phyloP scores from a whole-genome alignment of 2,888 invertebrate genomes.

The Tetramorium bicarinatum region DNA sequence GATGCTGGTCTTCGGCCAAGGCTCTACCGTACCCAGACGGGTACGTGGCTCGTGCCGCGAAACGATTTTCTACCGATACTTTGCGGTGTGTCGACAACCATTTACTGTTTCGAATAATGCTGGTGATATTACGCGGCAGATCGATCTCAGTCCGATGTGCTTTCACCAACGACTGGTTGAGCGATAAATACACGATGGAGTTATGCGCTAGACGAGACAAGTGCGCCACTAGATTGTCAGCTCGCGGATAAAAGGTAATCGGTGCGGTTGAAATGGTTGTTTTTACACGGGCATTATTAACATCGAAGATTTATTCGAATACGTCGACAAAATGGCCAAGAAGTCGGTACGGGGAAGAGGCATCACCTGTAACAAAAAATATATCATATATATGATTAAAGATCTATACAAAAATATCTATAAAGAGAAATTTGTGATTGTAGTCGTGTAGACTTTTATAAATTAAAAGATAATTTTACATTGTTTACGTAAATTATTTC shows the following conservation, averaged over 20 bases:
- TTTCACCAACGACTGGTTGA: constrained; percentile 34
- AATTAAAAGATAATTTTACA: background rate
- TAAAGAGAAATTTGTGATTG: background rate
- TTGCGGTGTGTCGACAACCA: constrained; percentile 58
- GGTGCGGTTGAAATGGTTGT: background rate
- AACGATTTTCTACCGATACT: constrained; percentile 40
- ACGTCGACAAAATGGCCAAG: constrained; percentile 37
- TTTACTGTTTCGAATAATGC: constrained; percentile 59
- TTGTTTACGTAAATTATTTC: background rate
- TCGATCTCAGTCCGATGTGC: constrained; percentile 25
- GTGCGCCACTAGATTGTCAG: background rate
- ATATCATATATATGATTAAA: constrained; percentile 6
- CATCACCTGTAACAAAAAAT: constrained; percentile 79
- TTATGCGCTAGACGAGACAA: constrained; percentile 20
- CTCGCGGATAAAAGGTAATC: constrained; percentile 3
- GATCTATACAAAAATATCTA: background rate
- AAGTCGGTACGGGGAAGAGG: constrained; percentile 64
- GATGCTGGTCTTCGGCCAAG: constrained; percentile 79
- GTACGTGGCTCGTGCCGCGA: constrained; percentile 73
- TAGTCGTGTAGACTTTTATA: background rate
- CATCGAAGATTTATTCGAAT: constrained; percentile 29
- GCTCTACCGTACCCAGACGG: constrained; percentile 81
- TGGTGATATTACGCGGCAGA: constrained; percentile 20
- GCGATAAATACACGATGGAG: constrained; percentile 17
- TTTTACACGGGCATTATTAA: constrained; percentile 65